Conservation (phyloP, 2,888 invertebrate species). For the Hirtodrosophila trivittata region DNA sequence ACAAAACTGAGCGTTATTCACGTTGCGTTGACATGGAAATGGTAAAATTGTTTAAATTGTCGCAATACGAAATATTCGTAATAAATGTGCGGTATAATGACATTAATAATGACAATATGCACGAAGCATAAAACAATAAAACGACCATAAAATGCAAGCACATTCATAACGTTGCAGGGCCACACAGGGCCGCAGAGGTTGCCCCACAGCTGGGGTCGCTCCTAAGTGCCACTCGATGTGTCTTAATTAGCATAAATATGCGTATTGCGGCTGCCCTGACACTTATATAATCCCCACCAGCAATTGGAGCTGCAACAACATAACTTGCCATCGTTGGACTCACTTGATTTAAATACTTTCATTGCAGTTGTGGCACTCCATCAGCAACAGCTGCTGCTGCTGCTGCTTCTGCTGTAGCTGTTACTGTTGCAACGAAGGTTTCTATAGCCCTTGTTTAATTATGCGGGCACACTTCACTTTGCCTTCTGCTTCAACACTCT, state of each 20-base stretch:
- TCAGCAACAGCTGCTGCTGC: conserved; percentile 40
- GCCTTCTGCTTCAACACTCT: neutral
- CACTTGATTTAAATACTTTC: conserved; percentile 64
- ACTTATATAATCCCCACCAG: conserved; percentile 32
- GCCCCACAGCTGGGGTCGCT: neutral
- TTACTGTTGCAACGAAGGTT: conserved; percentile 5
- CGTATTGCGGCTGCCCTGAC: conserved; percentile 40
- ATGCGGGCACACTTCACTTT: conserved; percentile 51
- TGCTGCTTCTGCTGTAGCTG: conserved; percentile 3
- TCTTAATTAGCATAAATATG: conserved; percentile 74
- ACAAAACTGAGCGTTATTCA: conserved; percentile 15
- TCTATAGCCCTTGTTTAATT: conserved; percentile 54
- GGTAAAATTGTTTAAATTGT: conserved; percentile 47
- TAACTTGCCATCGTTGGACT: conserved; percentile 24
- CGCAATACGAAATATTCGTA: conserved; percentile 44
- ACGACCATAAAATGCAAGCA: conserved; percentile 68
- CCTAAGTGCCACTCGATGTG: conserved; percentile 55
- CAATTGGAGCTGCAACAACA: conserved; percentile 26
- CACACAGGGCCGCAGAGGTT: conserved; percentile 14
- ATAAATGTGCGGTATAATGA: conserved; percentile 66
- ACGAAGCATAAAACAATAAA: conserved; percentile 65
- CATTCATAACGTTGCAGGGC: conserved; percentile 45
- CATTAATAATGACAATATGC: conserved; percentile 66
- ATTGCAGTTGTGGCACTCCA: conserved; percentile 61
- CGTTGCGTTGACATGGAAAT: conserved; percentile 30